Evolutionary conservation across 53 echinoderm and acorn worm genomes (phyloP), one percentile per base, ranked within the genome.

Genomic region (Arbacia lixula): DNA sequence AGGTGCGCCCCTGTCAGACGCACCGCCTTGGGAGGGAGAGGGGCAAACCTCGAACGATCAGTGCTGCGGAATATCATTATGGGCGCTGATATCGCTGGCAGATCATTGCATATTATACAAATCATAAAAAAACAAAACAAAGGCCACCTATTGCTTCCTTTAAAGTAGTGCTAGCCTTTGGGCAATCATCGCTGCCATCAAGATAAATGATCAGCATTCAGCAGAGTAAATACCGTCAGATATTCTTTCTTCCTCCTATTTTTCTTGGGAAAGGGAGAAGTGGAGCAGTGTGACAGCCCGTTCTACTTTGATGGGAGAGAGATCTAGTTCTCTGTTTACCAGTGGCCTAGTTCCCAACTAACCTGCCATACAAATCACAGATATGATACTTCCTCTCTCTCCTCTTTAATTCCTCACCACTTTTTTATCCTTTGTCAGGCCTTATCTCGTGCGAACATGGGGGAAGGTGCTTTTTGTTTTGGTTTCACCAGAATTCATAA

Each of bases 321-420:
- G 82, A 81, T 81, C 82, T 81, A 81, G 82, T 81, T 81, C 82
- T 63, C 63, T 81, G 82, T 81, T 81, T 81, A 81, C 82, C 50
- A 30, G 30, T 51, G 82, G 46, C 82, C 82, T 81, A 81, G 43
- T 63, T 81, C 49, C 30, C n/a, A 17, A 32, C 33, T 29, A 63
- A 64, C 79, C 6, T 26, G 79, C 38, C 76, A 34, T 31, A 57
- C 58, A 78, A 81, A 81, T 63, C 81, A 61, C 64, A 81, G 82
- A 81, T 81, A 61, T 30, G 62, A 81, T 81, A 42, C 64, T 81
- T 63, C 82, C 82, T 41, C 60, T 58, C 78, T n/a, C 77, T 40
- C 64, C 6, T 64, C 6, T 31, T n/a, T n/a, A n/a, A n/a, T n/a
- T n/a, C n/a, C n/a, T n/a, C n/a, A n/a, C n/a, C n/a, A n/a, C n/a